phyloP scores from a whole-genome alignment of 2,797 vertebrate species.

The Capromys pilorides region DNA sequence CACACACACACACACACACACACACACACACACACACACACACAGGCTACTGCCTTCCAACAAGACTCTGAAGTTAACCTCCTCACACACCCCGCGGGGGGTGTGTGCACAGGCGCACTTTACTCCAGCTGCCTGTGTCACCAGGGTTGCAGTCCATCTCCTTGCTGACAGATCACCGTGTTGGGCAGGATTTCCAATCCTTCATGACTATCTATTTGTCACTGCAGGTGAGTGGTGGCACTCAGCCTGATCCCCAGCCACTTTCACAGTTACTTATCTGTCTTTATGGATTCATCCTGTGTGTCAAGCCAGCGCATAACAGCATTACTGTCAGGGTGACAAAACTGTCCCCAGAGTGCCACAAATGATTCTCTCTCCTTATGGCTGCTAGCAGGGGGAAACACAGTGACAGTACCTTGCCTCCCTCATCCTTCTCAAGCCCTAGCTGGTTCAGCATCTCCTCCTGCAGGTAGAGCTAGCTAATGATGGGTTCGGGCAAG shows the following conservation, averaged over 20 bases:
- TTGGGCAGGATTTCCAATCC: constrained; percentile 88
- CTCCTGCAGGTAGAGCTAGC: not conserved
- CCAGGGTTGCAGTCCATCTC: constrained; percentile 69
- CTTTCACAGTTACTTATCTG: constrained; percentile 91
- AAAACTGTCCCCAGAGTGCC: constrained; percentile 89
- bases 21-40: not conserved
- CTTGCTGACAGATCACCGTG: constrained; percentile 83
- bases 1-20: not conserved
- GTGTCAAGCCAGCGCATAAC: constrained; percentile 89
- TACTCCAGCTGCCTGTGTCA: constrained; percentile 51
- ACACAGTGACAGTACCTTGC: constrained; percentile 71
- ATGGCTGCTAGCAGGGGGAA: constrained; percentile 84
- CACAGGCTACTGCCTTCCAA: not conserved
- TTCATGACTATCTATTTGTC: constrained; percentile 88
- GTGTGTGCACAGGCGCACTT: not conserved
- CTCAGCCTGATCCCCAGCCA: constrained; percentile 88
- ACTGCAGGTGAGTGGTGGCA: constrained; percentile 88
- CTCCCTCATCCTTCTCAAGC: constrained; percentile 69
- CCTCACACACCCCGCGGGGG: not conserved
- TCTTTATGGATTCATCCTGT: constrained; percentile 91
- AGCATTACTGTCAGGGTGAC: constrained; percentile 92
- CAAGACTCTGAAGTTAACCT: constrained; percentile 70
- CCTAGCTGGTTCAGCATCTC: not conserved
- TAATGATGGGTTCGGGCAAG: not conserved
- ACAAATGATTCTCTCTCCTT: constrained; percentile 88